phyloP scores from a whole-genome alignment of 37 sponge, comb jelly and placozoan species.

The Hormiphora californensis region DNA sequence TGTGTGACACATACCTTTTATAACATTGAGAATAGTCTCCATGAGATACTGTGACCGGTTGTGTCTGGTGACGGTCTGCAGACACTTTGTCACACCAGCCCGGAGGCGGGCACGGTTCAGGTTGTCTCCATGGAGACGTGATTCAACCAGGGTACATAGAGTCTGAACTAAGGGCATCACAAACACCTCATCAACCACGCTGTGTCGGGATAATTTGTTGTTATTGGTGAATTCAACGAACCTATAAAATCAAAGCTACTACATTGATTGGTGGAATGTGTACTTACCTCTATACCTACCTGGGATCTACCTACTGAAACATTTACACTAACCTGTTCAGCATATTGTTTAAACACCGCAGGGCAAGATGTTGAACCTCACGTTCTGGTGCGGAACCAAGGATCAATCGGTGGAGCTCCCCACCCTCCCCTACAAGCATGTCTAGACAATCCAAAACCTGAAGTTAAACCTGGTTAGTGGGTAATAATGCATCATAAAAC shows the following conservation, averaged over 20 bases:
- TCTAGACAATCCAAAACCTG: conserved; percentile 6
- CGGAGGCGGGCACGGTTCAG: conserved; percentile 39
- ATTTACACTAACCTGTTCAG: conserved; percentile 22
- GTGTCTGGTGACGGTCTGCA: conserved; percentile 31
- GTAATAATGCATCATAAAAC: too few relatives aligned
- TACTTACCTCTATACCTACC: too few relatives aligned
- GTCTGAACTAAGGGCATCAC: conserved; percentile 21
- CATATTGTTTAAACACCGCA: conserved; percentile 53
- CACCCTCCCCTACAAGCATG: not conserved
- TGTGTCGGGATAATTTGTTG: too few relatives aligned
- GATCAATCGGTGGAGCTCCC: not conserved
- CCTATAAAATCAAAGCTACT: too few relatives aligned
- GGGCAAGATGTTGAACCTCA: conserved; percentile 44
- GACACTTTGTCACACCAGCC: conserved; percentile 24
- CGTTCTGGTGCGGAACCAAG: conserved; percentile 10
- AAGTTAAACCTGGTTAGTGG: too few relatives aligned
- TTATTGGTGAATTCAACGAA: too few relatives aligned
- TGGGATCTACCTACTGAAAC: too few relatives aligned
- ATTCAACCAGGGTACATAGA: not conserved
- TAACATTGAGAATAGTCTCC: conserved; percentile 12
- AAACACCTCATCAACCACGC: conserved; percentile 48
- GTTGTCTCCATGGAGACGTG: conserved; percentile 46
- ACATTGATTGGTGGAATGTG: too few relatives aligned
- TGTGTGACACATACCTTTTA: conserved; percentile 44
- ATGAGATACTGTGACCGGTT: conserved; percentile 3